Conservation (phyloP, 2,113 vertebrate genomes). For the Halichoerus grypus region DNA sequence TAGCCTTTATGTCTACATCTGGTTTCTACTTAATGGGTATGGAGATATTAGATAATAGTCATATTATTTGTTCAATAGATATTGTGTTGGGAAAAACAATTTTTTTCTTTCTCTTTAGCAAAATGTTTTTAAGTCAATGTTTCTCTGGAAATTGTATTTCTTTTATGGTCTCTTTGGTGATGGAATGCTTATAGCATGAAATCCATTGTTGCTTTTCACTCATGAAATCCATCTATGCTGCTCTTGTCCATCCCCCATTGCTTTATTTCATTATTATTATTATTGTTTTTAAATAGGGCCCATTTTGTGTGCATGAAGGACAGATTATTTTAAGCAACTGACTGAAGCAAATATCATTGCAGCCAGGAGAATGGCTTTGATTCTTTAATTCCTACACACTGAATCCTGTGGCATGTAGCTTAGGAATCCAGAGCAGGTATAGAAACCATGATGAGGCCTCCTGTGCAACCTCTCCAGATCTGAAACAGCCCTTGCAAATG, state of each 20-base stretch:
- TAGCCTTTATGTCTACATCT: conserved; percentile 15
- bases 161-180: conserved; percentile 54
- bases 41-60: not conserved
- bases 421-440: not conserved
- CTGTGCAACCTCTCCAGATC: conserved; percentile 52
- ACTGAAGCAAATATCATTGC: conserved; percentile 8
- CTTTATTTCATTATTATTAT: not conserved
- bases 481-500: conserved; percentile 50
- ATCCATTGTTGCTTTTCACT: conserved; percentile 38
- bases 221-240: not conserved
- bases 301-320: not conserved
- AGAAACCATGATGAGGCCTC: not conserved
- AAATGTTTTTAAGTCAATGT: conserved; percentile 56
- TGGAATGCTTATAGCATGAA: not conserved
- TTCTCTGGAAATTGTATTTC: not conserved
- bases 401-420: not conserved
- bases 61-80: conserved; percentile 5
- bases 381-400: not conserved
- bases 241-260: not conserved
- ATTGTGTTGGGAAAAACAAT: not conserved
- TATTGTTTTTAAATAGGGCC: not conserved
- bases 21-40: conserved; percentile 30
- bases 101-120: conserved; percentile 52
- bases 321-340: not conserved
- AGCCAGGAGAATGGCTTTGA: not conserved